Evolutionary conservation across 2,113 vertebrate genomes (phyloP), one percentile per base, ranked within the genome.

Genomic region (Siniperca knerii): DNA sequence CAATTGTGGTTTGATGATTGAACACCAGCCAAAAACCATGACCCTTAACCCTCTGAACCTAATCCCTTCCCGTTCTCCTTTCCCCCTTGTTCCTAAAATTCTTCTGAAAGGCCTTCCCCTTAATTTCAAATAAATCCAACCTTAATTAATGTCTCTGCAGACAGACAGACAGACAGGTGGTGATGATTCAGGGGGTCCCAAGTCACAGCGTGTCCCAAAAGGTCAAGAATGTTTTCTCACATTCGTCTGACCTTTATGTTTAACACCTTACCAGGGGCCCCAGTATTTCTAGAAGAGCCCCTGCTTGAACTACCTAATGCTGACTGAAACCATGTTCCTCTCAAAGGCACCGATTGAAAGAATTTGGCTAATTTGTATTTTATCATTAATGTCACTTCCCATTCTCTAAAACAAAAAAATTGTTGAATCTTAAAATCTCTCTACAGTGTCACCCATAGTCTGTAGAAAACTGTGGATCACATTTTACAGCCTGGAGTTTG

Each of bases 1-100:
- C 93, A 87, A 86, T 77, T 83, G 65, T 69, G 91, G 91, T 92
- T 89, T 90, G 94, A 93, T 82, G 84, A 95, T 90, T 89, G 92
- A 92, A 85, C 90, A 92, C 91, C 93, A 92, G 94, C 92, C 92
- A 81, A 83, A 89, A 89, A 83, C 76, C 88, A 82, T 80, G 20
- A 77, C 65, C 75, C 60, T 75, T 79, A 61, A 74, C 81, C 81
- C 89, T 77, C 86, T 85, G 57, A 82, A 23, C 84, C 33, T 57
- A 60, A 71, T 4, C 33, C 74, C 65, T 76, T 75, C 54, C 82
- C 65, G 16, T 44, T 52, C 21, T 64, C 58, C 81, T 21, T 29
- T 13, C 23, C 81, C 62, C 35, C 0, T 46, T 35, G 46, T 65
- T 84, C 77, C 84, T 85, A 21, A 42, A 69, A 20, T 29, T 69